These are phyloP conservation scores for Sialia sialis DNA, from an alignment of 2,113 vertebrate genomes.

Conservation along the genomic window DNA sequence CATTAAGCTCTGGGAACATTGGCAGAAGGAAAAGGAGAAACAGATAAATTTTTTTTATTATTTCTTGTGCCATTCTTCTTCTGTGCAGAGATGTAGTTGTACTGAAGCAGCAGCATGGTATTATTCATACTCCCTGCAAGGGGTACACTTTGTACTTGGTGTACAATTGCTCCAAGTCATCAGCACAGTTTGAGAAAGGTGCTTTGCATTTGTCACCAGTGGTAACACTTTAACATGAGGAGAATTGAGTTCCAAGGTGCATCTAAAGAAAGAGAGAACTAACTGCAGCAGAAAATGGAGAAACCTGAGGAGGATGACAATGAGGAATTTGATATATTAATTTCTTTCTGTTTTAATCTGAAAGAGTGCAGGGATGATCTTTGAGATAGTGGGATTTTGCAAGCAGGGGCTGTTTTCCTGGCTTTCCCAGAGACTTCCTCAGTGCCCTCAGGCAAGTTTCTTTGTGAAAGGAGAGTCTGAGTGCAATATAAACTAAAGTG, in stretches of 20 bases:
- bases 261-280: not conserved
- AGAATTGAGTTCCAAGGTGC: not conserved
- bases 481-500: slow-evolving; percentile 25
- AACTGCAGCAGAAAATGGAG: not conserved
- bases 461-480: not conserved
- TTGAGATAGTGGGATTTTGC: not conserved
- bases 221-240: not conserved
- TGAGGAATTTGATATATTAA: not conserved
- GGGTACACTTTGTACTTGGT: not conserved
- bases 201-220: not conserved
- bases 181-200: not conserved
- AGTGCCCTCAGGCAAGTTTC: not conserved
- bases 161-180: not conserved
- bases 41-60: not conserved
- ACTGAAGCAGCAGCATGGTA: not conserved
- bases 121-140: not conserved
- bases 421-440: not conserved
- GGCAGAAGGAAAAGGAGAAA: slow-evolving; percentile 8
- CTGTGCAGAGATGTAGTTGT: not conserved
- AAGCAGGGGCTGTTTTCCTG: not conserved
- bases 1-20: not conserved
- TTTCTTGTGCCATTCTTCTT: not conserved
- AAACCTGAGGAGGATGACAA: not conserved
- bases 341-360: not conserved
- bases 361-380: not conserved